Percentiles rank a stretch among this genome's conserved stretches.
Evolutionary conservation across 2,113 vertebrate genomes (phyloP).

Genomic region (Archilochus colubris): DNA sequence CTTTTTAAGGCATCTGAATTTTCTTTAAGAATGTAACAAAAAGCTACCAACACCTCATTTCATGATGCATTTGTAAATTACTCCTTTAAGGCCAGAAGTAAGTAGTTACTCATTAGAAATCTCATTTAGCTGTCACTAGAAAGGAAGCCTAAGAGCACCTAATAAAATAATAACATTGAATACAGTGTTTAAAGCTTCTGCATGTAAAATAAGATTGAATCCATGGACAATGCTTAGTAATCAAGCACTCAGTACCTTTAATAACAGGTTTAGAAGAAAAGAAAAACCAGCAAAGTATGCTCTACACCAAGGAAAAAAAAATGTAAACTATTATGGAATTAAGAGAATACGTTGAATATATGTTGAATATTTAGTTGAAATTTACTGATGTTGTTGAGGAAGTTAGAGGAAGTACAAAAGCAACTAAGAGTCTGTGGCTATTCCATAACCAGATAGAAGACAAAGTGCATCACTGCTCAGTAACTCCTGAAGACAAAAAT

Average conservation of each 20-base stretch:
- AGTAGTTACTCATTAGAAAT: slow-evolving; percentile 28
- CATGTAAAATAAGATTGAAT: slow-evolving; percentile 1
- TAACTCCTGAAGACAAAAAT: too few relatives aligned
- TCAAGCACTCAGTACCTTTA: neutral
- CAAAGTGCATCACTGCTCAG: too few relatives aligned
- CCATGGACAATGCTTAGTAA: neutral
- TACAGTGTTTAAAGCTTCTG: neutral
- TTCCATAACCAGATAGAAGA: too few relatives aligned
- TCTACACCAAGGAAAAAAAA: neutral
- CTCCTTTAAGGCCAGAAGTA: slow-evolving; percentile 16
- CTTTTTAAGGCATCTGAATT: slow-evolving; percentile 12
- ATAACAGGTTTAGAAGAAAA: neutral
- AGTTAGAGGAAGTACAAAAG: too few relatives aligned
- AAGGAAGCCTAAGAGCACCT: slow-evolving; percentile 18
- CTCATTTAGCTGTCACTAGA: slow-evolving; percentile 42
- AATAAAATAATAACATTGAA: slow-evolving; percentile 40
- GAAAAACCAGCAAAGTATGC: neutral
- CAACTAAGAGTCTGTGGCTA: too few relatives aligned
- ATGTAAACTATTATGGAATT: neutral
- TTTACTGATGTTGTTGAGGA: too few relatives aligned
- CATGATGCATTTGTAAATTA: slow-evolving; percentile 29
- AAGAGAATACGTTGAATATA: neutral
- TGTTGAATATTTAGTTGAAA: too few relatives aligned
- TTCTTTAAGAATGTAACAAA: slow-evolving; percentile 27
- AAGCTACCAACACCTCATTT: slow-evolving; percentile 22